Percentiles rank a stretch among this genome's conserved stretches.
Conservation (phyloP, 37 sponge, comb jelly and placozoan genomes). For the Dysidea cf. avara region DNA sequence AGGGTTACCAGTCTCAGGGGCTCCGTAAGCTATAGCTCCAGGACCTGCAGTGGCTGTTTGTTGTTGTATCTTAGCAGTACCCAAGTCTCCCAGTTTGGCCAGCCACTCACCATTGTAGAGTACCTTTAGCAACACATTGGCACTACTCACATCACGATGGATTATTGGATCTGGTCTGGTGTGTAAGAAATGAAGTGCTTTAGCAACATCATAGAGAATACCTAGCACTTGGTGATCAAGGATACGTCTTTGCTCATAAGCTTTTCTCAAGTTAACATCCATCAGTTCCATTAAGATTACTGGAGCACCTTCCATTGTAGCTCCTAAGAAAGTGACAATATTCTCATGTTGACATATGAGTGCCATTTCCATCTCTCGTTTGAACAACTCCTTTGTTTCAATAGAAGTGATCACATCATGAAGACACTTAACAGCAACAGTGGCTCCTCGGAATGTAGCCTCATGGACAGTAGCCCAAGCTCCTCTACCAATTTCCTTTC, state of each 20-base stretch:
- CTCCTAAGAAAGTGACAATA: conserved; percentile 14
- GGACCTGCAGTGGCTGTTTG: conserved; percentile 23
- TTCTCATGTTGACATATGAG: conserved; percentile 31
- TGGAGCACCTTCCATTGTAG: conserved; percentile 1
- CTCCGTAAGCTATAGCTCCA: conserved; percentile 52
- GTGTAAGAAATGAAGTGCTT: conserved; percentile 56
- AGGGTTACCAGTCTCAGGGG: conserved; percentile 45
- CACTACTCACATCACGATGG: conserved; percentile 65
- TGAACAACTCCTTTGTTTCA: conserved; percentile 17
- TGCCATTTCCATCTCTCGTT: conserved; percentile 43
- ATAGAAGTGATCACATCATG: no score
- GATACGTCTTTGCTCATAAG: conserved; percentile 21
- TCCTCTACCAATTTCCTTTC: no score
- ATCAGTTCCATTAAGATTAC: conserved; percentile 55
- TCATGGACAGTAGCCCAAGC: no score
- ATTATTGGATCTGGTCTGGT: conserved; percentile 45
- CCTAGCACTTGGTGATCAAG: not conserved
- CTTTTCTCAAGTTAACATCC: conserved; percentile 53
- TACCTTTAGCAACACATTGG: conserved; percentile 49
- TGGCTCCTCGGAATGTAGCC: no score
- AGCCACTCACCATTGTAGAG: conserved; percentile 23
- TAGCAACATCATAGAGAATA: conserved; percentile 32
- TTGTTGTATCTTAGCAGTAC: conserved; percentile 45
- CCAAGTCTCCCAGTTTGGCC: conserved; percentile 68
- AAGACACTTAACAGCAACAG: no score